phyloP scores from a whole-genome alignment of 2,888 invertebrate species.

The Protula sp. region DNA sequence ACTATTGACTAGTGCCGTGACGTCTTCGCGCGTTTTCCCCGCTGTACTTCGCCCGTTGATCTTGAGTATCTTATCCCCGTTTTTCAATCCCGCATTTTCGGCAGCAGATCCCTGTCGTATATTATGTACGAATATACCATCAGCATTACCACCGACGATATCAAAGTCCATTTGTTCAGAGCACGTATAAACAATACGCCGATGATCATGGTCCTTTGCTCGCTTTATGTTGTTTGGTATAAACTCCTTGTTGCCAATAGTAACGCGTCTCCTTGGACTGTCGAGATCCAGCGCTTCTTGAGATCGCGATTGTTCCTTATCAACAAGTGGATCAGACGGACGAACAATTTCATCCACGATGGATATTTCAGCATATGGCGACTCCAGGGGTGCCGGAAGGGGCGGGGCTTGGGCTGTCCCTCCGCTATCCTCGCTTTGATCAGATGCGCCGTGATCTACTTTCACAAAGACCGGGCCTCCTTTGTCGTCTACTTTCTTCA shows the following conservation, averaged over 20 bases:
- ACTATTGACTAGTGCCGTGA: slow-evolving; percentile 10
- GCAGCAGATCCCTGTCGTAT: slow-evolving; percentile 17
- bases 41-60: slow-evolving; percentile 11
- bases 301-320: too few species aligned
- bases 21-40: slow-evolving; percentile 24
- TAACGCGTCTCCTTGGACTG: slow-evolving; percentile 13
- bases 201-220: slow-evolving; percentile 6
- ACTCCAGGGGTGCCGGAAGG: too few species aligned
- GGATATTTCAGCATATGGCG: too few species aligned
- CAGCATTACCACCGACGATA: slow-evolving; percentile 26
- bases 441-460: too few species aligned
- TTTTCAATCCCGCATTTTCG: slow-evolving; percentile 17
- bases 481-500: too few species aligned
- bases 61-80: slow-evolving; percentile 24
- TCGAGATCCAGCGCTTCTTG: too few species aligned
- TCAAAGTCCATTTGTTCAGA: slow-evolving; percentile 10
- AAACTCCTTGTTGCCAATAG: slow-evolving; percentile 13
- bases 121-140: slow-evolving; percentile 23
- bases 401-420: too few species aligned
- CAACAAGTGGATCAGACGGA: neutral
- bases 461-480: too few species aligned
- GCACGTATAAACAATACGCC: slow-evolving; percentile 11
- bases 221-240: slow-evolving; percentile 5
- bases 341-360: neutral
- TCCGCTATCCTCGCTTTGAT: too few species aligned